A percentile compares a stretch with the other conserved stretches of the same genome.
phyloP scores from a whole-genome alignment of 2,113 vertebrate genomes.

The Pristiophorus japonicus region DNA sequence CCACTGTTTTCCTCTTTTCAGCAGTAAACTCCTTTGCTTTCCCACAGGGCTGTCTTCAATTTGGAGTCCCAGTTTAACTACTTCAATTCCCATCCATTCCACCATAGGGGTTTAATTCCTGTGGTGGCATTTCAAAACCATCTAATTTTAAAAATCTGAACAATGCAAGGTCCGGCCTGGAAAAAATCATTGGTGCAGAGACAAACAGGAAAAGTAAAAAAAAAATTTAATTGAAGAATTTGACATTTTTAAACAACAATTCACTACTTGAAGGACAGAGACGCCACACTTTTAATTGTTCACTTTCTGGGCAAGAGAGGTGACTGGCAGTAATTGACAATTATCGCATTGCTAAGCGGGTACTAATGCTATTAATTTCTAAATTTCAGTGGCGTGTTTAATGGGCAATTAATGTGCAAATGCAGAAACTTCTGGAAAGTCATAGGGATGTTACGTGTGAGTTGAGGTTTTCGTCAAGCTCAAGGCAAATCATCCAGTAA shows the following conservation, averaged over 20 bases:
- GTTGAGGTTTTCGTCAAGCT: background rate
- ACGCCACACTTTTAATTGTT: background rate
- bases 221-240: background rate
- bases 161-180: background rate
- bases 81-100: background rate
- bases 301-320: background rate
- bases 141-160: too few relatives aligned
- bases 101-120: background rate
- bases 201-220: background rate
- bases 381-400: background rate
- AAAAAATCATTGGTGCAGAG: background rate
- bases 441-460: background rate
- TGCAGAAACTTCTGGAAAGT: background rate
- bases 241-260: background rate
- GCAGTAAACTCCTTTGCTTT: background rate
- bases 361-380: background rate
- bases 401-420: background rate
- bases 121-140: background rate
- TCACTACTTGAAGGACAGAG: background rate
- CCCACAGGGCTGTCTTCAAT: background rate
- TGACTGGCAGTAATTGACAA: background rate
- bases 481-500: background rate
- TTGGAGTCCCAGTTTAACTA: background rate
- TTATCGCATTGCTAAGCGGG: background rate
- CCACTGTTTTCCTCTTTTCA: background rate